Evolutionary conservation across 2,113 vertebrate species (phyloP).

Genomic region (Deroptyus accipitrinus): DNA sequence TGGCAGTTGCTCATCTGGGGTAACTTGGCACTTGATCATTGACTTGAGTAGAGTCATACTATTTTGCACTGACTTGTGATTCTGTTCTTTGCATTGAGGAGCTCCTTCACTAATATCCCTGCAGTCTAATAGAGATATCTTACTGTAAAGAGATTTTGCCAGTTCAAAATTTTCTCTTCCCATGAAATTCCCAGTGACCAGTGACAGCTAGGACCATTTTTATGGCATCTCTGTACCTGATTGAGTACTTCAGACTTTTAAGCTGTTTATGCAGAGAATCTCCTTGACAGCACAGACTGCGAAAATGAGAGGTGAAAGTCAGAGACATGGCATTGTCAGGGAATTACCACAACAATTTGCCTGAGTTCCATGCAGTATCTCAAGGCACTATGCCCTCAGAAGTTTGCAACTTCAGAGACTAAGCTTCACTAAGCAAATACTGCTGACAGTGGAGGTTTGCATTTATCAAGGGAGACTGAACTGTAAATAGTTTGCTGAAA

Average conservation of each 20-base stretch:
- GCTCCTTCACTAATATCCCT: slow-evolving; percentile 3
- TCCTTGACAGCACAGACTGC: background rate
- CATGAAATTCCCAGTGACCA: background rate
- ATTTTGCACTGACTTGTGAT: background rate
- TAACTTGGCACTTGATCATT: background rate
- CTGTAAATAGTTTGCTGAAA: slow-evolving; percentile 38
- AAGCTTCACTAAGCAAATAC: slow-evolving; percentile 65
- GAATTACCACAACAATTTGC: slow-evolving; percentile 39
- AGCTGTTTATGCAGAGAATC: slow-evolving; percentile 14
- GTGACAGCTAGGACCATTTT: background rate
- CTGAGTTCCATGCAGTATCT: slow-evolving; percentile 42
- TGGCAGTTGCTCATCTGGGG: background rate
- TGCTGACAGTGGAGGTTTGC: background rate
- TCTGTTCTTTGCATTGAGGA: background rate
- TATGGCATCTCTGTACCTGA: background rate
- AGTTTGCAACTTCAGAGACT: slow-evolving; percentile 47
- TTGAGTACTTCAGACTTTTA: slow-evolving; percentile 21
- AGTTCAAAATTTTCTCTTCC: background rate
- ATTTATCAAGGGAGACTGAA: slow-evolving; percentile 54
- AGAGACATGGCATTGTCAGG: slow-evolving; percentile 30
- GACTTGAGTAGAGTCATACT: background rate
- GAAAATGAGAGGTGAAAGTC: slow-evolving; percentile 43
- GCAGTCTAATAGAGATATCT: slow-evolving; percentile 14
- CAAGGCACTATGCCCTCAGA: slow-evolving; percentile 46
- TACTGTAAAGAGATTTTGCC: background rate